Evolutionary conservation across 2,113 vertebrate genomes (phyloP).

Genomic region (Laticauda laticaudata): DNA sequence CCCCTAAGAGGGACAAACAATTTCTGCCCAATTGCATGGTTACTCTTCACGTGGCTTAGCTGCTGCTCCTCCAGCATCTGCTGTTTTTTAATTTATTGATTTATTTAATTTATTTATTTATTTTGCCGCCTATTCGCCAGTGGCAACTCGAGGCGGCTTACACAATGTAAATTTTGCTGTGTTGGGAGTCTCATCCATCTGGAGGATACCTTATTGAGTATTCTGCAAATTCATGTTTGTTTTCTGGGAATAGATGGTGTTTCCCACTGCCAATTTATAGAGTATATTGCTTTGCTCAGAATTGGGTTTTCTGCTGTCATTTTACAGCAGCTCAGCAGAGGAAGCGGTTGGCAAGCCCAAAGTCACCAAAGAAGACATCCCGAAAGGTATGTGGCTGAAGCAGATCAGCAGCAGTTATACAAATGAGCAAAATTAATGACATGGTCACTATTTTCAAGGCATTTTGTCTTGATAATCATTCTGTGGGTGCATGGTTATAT

Average conservation of each 20-base stretch:
- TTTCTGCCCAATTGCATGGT: background rate
- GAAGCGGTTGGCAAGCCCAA: slow-evolving; percentile 78
- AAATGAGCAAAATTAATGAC: background rate
- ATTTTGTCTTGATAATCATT: background rate
- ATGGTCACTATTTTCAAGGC: background rate
- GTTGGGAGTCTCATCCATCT: background rate
- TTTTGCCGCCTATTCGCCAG: too few species aligned
- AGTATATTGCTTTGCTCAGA: background rate
- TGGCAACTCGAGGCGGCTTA: too few species aligned
- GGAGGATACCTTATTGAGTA: background rate
- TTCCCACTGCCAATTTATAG: background rate
- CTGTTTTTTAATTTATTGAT: too few species aligned
- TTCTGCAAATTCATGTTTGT: background rate
- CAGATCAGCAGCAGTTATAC: background rate
- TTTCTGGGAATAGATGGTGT: background rate
- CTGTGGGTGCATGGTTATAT: background rate
- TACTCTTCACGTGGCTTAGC: too few species aligned
- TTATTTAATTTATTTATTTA: too few species aligned
- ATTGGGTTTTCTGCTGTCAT: background rate
- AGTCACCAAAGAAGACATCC: slow-evolving; percentile 72
- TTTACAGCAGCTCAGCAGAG: slow-evolving; percentile 74
- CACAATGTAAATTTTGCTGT: background rate
- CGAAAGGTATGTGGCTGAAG: slow-evolving; percentile 74
- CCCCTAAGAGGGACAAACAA: background rate
- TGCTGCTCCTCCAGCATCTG: background rate